Evolutionary conservation across 2,888 invertebrate species (phyloP).

Genomic region (Stramonita haemastoma): DNA sequence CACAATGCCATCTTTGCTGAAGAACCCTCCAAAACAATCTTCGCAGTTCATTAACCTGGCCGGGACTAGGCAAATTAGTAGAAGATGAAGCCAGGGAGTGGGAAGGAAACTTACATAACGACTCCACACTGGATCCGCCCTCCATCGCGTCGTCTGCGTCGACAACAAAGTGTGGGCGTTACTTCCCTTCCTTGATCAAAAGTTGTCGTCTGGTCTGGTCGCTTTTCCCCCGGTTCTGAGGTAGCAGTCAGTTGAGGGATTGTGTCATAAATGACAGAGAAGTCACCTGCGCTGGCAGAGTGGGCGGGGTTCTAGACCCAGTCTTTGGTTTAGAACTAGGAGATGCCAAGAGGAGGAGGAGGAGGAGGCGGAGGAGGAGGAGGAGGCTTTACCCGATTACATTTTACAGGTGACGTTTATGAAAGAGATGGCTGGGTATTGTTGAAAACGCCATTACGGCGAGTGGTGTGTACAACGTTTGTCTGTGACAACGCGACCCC

Average conservation of each 20-base stretch:
- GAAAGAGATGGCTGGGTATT: no score
- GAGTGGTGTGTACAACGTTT: no score
- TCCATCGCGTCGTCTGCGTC: background rate
- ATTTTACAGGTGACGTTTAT: background rate
- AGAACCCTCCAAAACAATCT: background rate
- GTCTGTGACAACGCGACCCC: no score
- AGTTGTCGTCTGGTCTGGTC: slow-evolving; percentile 18
- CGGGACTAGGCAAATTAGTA: background rate
- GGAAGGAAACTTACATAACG: slow-evolving; percentile 13
- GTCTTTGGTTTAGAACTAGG: slow-evolving; percentile 1
- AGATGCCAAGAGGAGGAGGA: background rate
- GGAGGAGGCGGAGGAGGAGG: background rate
- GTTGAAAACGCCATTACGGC: no score
- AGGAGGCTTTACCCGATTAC: background rate
- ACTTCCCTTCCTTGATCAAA: slow-evolving; percentile 28
- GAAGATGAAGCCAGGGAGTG: background rate
- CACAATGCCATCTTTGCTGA: background rate
- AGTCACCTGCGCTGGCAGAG: background rate
- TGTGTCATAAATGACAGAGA: slow-evolving; percentile 25
- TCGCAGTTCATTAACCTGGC: slow-evolving; percentile 18
- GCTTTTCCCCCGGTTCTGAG: slow-evolving; percentile 10
- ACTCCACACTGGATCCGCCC: background rate
- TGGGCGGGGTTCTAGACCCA: background rate
- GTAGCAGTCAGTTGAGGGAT: background rate
- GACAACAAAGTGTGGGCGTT: slow-evolving; percentile 27